Percentiles rank a stretch among this genome's conserved stretches.
Evolutionary conservation across 2,113 vertebrate genomes (phyloP).

Genomic region (Calyptommatus sinebrachiatus): DNA sequence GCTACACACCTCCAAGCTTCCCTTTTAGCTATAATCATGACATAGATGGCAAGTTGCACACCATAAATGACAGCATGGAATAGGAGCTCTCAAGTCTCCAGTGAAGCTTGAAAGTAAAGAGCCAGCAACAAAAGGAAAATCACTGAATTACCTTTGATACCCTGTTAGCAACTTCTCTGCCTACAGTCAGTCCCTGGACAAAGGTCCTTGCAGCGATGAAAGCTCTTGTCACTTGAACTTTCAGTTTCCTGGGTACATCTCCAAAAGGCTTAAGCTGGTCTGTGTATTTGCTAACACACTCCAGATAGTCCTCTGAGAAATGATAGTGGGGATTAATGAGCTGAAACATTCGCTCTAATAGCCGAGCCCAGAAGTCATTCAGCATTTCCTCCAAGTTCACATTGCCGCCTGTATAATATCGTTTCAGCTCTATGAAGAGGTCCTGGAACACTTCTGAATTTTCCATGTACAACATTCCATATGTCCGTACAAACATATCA

Average conservation of each 20-base stretch:
- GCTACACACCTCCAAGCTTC: not conserved
- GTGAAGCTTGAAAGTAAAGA: not conserved
- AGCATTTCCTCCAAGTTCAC: conserved; percentile 96
- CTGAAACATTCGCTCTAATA: conserved; percentile 95
- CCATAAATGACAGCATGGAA: not conserved
- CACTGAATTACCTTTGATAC: conserved; percentile 89
- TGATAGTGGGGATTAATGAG: conserved; percentile 94
- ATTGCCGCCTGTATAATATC: conserved; percentile 93
- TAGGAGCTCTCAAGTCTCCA: not conserved
- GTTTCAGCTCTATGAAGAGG: conserved; percentile 91
- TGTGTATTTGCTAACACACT: conserved; percentile 94
- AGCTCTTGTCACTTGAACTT: conserved; percentile 90
- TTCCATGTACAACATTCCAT: conserved; percentile 91
- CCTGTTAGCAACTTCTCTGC: conserved; percentile 91
- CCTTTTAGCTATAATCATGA: not conserved
- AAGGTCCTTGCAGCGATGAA: conserved; percentile 94
- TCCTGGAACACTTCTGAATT: conserved; percentile 96
- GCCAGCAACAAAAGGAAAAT: not conserved
- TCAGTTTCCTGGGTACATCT: conserved; percentile 92
- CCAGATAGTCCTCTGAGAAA: conserved; percentile 91
- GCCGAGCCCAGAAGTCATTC: conserved; percentile 93
- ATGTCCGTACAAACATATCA: conserved; percentile 89
- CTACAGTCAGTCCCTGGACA: conserved; percentile 93
- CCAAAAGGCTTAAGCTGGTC: conserved; percentile 96
- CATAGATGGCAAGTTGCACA: not conserved